Evolutionary conservation across 2,888 invertebrate species (phyloP), one percentile per base, ranked within the genome.

Genomic region (Syritta pipiens): DNA sequence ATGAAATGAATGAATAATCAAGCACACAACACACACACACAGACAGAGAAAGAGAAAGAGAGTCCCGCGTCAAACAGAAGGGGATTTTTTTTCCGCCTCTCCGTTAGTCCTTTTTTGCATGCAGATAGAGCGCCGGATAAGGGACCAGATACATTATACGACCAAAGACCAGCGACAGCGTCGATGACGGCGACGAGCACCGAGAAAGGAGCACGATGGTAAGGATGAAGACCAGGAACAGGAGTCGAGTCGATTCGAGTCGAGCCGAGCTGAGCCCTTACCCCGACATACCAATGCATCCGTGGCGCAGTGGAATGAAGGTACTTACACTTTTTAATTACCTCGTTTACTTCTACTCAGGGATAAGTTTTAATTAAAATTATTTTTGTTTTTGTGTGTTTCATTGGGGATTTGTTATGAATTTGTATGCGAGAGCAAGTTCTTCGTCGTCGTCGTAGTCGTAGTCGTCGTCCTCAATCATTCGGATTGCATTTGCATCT

Each of bases 351-450:
- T 82, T 75, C 71, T 82, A 76, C 71, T 69, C 82, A 84, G 82
- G 83, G 83, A 85, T 83, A 85, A 86, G 84, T 87, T 87, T 87
- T 87, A 88, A 88, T 87, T 88, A 88, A 88, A 88, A 88, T 84
- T 83, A 83, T 84, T 83, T 81, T 81, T 81, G 62, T 68, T 77
- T 77, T 81, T 77, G 71, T 81, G 55, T 68, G 74, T 74, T 69
- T 57, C 74, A 68, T 68, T 74, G 81, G 57, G 75, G 81, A 81
- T 81, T 81, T 81, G 81, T 81, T 81, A 75, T 81, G 81, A 81
- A 81, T 81, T 81, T 81, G 81, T 81, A 75, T 75, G 74, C 59
- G 65, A 53, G n/a, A 68, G 55, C 57, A 32, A 59, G 51, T 26
- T 59, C 53, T 53, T 51, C 51, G 22, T 46, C 2, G 1, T 1